Percentiles rank a stretch among this genome's conserved stretches.
Evolutionary conservation across 2,113 vertebrate species (phyloP).

Genomic region (Motacilla tschutschensis): DNA sequence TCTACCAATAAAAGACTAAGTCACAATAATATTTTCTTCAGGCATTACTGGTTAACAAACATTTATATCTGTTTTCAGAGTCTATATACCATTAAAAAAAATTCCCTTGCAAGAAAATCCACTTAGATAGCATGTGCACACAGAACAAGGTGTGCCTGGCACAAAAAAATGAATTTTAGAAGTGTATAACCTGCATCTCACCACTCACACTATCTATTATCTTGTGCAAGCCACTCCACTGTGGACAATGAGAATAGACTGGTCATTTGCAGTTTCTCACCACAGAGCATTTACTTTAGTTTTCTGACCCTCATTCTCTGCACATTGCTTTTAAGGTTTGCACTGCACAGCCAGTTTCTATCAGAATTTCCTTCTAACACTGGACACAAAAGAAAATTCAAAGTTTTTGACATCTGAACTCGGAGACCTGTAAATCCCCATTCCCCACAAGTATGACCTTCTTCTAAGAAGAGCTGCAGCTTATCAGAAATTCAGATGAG

Average conservation of each 20-base stretch:
- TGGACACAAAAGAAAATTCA: neutral
- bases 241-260: neutral
- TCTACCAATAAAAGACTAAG: neutral
- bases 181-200: neutral
- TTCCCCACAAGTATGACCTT: neutral
- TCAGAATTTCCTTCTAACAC: neutral
- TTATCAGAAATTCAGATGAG: slow-evolving; percentile 34
- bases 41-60: neutral
- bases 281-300: neutral
- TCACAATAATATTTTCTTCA: neutral
- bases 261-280: neutral
- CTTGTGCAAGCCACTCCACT: neutral
- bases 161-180: neutral
- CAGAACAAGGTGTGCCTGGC: neutral
- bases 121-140: neutral
- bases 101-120: neutral
- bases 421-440: neutral
- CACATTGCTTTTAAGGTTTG: neutral
- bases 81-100: neutral
- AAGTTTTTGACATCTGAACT: neutral
- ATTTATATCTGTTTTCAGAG: neutral
- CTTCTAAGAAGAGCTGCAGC: neutral
- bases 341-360: neutral
- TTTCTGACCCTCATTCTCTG: neutral
- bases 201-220: neutral